Evolutionary conservation across 2,888 invertebrate genomes (phyloP), one percentile per base, ranked within the genome.

Genomic region (Melinopterus prodromus): DNA sequence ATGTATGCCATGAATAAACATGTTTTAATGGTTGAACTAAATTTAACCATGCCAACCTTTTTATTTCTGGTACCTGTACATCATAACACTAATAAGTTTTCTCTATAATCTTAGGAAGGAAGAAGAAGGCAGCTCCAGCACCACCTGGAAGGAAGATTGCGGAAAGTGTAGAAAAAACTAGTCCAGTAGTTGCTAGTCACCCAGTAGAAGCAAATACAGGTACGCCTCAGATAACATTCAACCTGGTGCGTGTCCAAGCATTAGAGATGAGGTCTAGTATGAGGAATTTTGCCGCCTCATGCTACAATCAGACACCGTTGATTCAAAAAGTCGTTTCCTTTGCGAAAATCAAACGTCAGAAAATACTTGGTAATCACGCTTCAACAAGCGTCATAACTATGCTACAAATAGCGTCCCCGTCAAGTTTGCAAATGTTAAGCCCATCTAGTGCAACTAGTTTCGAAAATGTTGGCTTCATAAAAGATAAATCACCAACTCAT

Each of bases 91-190:
- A 71, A 71, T 16, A n/a, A 9, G 15, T 71, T 12, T 16, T 71
- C 4, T 14, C 14, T 7, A 12, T 3, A 71, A 16, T 81, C 69
- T 26, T 26, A 91, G 92, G 91, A 85, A 90, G 92, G 82, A 93
- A 93, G 87, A 92, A 93, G 87, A 91, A 92, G 84, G 91, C 91
- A 12, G 92, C 93, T 3, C 91, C 91, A 9, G 92, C 93, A 1
- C 92, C 91, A 36, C 90, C 91, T 69, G 83, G 85, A 79, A 85
- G 87, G 83, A 86, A 77, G 80, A 80, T 37, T 79, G 81, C 76
- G 80, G 79, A 80, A 72, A 70, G 75, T 77, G 76, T 77, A 74
- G 76, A 78, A 80, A 78, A 35, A 72, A 70, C 74, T 88, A 89
- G 88, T 89, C 88, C 88, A 81, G 88, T 88, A 84, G 85, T 86